Percentiles rank a stretch among this genome's conserved stretches.
Evolutionary conservation across 1,140 invertebrate genomes (phyloP).

Genomic region (Drosophila punjabiensis): DNA sequence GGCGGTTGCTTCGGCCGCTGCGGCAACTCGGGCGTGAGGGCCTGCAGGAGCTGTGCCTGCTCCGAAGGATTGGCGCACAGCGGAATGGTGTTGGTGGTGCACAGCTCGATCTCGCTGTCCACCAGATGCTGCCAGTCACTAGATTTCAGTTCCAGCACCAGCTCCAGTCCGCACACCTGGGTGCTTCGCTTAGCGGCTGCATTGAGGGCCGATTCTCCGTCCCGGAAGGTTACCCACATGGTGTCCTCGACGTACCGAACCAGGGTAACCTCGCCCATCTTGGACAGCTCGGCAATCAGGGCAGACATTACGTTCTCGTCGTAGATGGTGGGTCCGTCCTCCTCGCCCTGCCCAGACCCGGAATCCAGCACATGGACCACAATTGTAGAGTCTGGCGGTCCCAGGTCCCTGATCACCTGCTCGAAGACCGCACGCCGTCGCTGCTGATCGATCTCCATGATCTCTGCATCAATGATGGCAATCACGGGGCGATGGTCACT

Average conservation of each 20-base stretch:
- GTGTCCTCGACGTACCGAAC: slow-evolving; percentile 95
- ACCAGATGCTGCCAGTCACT: slow-evolving; percentile 93
- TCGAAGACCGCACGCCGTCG: slow-evolving; percentile 90
- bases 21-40: slow-evolving; percentile 86
- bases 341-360: slow-evolving; percentile 58
- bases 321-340: slow-evolving; percentile 86
- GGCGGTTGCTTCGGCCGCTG: slow-evolving; percentile 87
- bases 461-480: slow-evolving; percentile 95
- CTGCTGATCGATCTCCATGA: slow-evolving; percentile 91
- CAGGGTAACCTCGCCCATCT: slow-evolving; percentile 91
- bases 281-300: slow-evolving; percentile 80
- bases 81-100: slow-evolving; percentile 93
- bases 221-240: slow-evolving; percentile 95
- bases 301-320: slow-evolving; percentile 84
- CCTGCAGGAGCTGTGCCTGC: slow-evolving; percentile 73
- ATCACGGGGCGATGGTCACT: slow-evolving; percentile 99
- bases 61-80: slow-evolving; percentile 87
- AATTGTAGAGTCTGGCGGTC: slow-evolving; percentile 98
- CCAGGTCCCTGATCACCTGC: slow-evolving; percentile 94
- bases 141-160: slow-evolving; percentile 93
- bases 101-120: slow-evolving; percentile 92
- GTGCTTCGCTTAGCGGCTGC: slow-evolving; percentile 87
- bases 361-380: slow-evolving; percentile 89
- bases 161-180: slow-evolving; percentile 89
- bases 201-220: slow-evolving; percentile 93